Evolutionary conservation across 2,797 vertebrate genomes (phyloP), one percentile per base, ranked within the genome.

Genomic region (Tachyglossus aculeatus): DNA sequence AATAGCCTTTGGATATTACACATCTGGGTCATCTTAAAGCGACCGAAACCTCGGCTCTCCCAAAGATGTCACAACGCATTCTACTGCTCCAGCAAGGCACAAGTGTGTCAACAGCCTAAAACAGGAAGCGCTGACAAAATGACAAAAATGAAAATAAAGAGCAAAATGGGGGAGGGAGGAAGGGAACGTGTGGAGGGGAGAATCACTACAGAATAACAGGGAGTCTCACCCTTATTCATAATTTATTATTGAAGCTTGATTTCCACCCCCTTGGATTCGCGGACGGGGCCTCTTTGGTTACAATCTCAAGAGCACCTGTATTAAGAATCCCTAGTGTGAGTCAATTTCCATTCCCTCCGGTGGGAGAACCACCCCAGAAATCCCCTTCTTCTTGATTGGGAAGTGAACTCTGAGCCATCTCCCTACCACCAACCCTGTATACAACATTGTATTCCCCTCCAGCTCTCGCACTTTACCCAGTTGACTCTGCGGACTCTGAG

Each of bases 401-500:
- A 81, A 54, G 68, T 77, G 75, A 50, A 85, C 70, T 70, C 81
- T 71, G 82, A 73, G 77, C 81, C 8, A 18, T 43, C 38, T 52
- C 54, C 77, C 78, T 62, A 68, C 50, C 45, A 71, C n/a, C n/a
- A n/a, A n/a, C n/a, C n/a, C 19, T n/a, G 37, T 6, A 21, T 36
- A 51, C 83, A 80, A 84, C 32, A 36, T 86, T 75, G 70, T 55
- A 36, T 63, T 59, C 41, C 29, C 21, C 53, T 31, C 50, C 56
- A 61, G 40, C 71, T 76, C 80, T 81, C 80, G 81, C 80, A 76
- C 79, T 84, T 82, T 84, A 71, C 81, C 76, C 58, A 85, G 60
- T 89, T 83, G 73, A 74, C 40, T 68, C 76, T 79, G 74, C 82
- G 85, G 88, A 88, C 86, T 75, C 75, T 86, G 82, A 88, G 47